Conservation (phyloP, 2,797 vertebrate genomes). For the Rhinella marina region DNA sequence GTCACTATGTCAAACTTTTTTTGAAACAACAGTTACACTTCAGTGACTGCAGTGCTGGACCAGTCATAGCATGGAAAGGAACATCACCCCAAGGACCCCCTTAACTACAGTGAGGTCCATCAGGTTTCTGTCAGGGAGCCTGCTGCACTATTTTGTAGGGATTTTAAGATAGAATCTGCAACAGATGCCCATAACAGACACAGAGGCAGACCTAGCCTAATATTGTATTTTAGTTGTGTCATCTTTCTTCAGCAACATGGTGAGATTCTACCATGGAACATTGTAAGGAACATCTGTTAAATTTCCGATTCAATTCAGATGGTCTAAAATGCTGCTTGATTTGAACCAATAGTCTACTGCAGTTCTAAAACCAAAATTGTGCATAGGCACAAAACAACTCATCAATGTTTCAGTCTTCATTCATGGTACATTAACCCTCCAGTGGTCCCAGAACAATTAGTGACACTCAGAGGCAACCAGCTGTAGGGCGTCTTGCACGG, state of each 20-base stretch:
- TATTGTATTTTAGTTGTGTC: no score
- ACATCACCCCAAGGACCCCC: no score
- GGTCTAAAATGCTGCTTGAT: neutral
- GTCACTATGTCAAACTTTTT: no score
- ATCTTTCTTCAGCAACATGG: neutral
- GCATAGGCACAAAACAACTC: neutral
- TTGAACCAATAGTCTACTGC: neutral
- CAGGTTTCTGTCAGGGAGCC: no score
- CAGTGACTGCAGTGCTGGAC: no score
- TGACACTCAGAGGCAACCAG: slow-evolving; percentile 15
- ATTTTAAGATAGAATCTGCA: no score
- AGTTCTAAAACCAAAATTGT: neutral
- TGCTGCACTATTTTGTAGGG: no score
- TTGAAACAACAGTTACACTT: no score
- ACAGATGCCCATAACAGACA: no score
- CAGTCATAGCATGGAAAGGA: no score
- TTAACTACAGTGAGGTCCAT: no score
- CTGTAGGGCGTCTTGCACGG: neutral
- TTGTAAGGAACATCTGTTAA: neutral
- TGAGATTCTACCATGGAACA: neutral
- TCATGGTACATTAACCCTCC: slow-evolving; percentile 40
- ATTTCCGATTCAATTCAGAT: neutral
- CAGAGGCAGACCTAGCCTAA: no score
- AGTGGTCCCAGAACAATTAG: slow-evolving; percentile 37
- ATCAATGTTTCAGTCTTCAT: neutral